phyloP scores from a whole-genome alignment of 2,888 invertebrate genomes.

The Clivina fossor region DNA sequence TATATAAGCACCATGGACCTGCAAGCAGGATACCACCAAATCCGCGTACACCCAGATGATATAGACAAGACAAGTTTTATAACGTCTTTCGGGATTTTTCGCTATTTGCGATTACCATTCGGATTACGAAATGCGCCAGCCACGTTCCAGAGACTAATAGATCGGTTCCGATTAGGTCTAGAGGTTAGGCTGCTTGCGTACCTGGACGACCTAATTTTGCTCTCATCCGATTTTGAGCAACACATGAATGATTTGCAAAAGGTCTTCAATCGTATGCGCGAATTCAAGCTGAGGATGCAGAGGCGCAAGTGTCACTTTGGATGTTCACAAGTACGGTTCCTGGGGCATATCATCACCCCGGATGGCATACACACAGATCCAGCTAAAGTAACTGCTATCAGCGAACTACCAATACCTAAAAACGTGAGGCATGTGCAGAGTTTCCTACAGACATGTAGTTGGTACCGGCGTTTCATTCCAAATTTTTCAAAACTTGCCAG shows the following conservation, averaged over 20 bases:
- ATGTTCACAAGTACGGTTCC: not conserved
- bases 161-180: not conserved
- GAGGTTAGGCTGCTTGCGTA: not conserved
- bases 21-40: too few relatives aligned
- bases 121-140: too few relatives aligned
- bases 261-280: not conserved
- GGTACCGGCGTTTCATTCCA: slow-evolving; percentile 4
- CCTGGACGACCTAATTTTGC: slow-evolving; percentile 3
- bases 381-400: not conserved
- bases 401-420: not conserved
- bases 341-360: slow-evolving; percentile 2
- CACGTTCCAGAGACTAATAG: too few relatives aligned
- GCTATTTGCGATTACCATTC: too few relatives aligned
- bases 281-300: slow-evolving; percentile 5
- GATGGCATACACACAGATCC: slow-evolving; percentile 3
- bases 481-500: slow-evolving; percentile 6
- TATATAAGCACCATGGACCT: too few relatives aligned
- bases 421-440: not conserved
- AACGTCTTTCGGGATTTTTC: too few relatives aligned
- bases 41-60: too few relatives aligned
- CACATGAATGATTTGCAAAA: not conserved
- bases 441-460: slow-evolving; percentile 4
- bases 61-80: too few relatives aligned
- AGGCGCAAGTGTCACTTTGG: not conserved
- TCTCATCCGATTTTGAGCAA: not conserved